Evolutionary conservation across 1,140 invertebrate genomes (phyloP).

Genomic region (Stegodyphus mimosarum): DNA sequence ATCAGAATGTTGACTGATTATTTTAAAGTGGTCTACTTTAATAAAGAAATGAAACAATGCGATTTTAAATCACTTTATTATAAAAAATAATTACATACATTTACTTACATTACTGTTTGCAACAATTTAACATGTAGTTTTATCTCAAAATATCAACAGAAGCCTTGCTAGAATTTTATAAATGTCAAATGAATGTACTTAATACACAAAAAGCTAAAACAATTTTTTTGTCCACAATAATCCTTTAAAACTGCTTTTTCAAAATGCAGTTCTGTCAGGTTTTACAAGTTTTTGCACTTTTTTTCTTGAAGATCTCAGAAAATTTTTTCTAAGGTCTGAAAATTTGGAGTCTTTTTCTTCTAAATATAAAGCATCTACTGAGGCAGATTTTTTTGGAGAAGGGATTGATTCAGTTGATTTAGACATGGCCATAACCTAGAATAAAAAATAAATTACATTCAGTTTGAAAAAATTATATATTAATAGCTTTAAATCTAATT

Average conservation of each 20-base stretch:
- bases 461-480: neutral
- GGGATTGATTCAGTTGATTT: slow-evolving; percentile 31
- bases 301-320: slow-evolving; percentile 30
- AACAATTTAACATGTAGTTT: no score
- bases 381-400: slow-evolving; percentile 11
- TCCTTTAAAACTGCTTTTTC: no score
- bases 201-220: no score
- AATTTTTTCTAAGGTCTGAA: slow-evolving; percentile 31
- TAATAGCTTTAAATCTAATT: neutral
- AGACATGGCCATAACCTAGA: slow-evolving; percentile 16
- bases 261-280: neutral
- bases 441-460: slow-evolving; percentile 1
- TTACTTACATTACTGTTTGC: no score
- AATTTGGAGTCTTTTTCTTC: slow-evolving; percentile 33
- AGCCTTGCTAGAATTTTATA: no score
- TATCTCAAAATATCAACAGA: no score
- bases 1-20: no score
- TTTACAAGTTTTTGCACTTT: slow-evolving; percentile 29
- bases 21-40: neutral
- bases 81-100: no score
- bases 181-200: no score
- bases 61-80: no score
- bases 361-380: slow-evolving; percentile 35
- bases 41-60: neutral
- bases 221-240: no score